A percentile compares a stretch with the other conserved stretches of the same genome.
Evolutionary conservation across 2,797 vertebrate genomes (phyloP).

Genomic region (Cyprinodon diabolis): DNA sequence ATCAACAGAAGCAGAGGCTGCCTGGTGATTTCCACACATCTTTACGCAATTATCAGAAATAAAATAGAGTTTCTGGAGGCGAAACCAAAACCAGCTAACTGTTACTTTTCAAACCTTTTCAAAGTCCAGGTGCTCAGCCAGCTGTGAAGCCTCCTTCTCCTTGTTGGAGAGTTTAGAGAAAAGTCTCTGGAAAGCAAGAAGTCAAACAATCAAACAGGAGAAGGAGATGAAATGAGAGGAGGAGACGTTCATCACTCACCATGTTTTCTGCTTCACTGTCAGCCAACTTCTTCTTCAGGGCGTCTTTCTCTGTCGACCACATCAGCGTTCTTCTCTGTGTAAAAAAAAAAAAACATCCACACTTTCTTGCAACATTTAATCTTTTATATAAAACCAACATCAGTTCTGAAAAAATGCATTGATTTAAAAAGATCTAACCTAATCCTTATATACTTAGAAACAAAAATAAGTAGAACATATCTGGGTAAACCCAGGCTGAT

Average conservation of each 20-base stretch:
- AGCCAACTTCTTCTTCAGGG: slow-evolving; percentile 79
- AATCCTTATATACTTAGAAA: too few species aligned
- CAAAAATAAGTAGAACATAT: too few species aligned
- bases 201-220: neutral
- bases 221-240: neutral
- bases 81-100: neutral
- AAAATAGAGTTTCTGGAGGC: too few species aligned
- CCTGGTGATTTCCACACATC: too few species aligned
- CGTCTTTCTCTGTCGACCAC: slow-evolving; percentile 79
- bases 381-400: neutral
- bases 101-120: slow-evolving; percentile 83
- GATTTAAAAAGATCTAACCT: too few species aligned
- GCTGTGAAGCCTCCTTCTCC: slow-evolving; percentile 83
- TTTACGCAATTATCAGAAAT: neutral
- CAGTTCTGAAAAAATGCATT: too few species aligned
- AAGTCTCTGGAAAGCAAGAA: slow-evolving; percentile 79
- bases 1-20: neutral
- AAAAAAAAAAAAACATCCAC: neutral
- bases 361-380: neutral
- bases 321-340: slow-evolving; percentile 77
- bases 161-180: slow-evolving; percentile 81
- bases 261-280: slow-evolving; percentile 86
- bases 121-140: slow-evolving; percentile 81
- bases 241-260: slow-evolving; percentile 65
- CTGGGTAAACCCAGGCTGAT: too few species aligned